These are phyloP conservation scores for Brachionus koreanus DNA, from an alignment of 1,140 invertebrate genomes.

Conservation along the genomic window DNA sequence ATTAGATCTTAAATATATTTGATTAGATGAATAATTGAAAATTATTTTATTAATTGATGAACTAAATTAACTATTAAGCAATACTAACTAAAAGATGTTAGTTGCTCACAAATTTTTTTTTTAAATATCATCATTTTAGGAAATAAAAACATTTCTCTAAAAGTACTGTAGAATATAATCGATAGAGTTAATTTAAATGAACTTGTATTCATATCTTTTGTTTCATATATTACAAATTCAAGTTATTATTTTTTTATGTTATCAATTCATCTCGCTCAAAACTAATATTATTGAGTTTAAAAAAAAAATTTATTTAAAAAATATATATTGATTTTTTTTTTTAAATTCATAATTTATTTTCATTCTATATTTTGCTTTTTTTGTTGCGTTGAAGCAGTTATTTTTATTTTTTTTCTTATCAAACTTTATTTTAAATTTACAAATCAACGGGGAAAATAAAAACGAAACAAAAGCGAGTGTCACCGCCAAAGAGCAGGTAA, in stretches of 20 bases:
- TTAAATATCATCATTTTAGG: no score
- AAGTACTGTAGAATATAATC: no score
- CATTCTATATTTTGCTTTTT: background rate
- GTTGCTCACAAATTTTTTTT: background rate
- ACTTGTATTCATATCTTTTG: background rate
- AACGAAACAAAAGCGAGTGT: conserved; percentile 4
- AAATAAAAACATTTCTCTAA: no score
- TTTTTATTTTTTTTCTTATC: conserved; percentile 21
- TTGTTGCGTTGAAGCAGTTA: conserved; percentile 2
- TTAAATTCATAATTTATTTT: conserved; percentile 42
- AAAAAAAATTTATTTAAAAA: background rate
- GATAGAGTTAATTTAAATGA: background rate
- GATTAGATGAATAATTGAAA: background rate
- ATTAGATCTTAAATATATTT: background rate
- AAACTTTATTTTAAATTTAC: conserved; percentile 32
- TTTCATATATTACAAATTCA: background rate
- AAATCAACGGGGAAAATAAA: background rate
- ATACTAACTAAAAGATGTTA: background rate
- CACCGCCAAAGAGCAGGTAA: background rate
- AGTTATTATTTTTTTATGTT: conserved; percentile 16
- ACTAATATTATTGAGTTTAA: conserved; percentile 7
- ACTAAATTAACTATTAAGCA: background rate
- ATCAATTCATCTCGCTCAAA: background rate
- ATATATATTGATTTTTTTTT: conserved; percentile 42
- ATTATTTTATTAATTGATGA: background rate